These are phyloP conservation scores for Eupsittula cactorum DNA, from an alignment of 2,113 vertebrate species.

Conservation along the genomic window DNA sequence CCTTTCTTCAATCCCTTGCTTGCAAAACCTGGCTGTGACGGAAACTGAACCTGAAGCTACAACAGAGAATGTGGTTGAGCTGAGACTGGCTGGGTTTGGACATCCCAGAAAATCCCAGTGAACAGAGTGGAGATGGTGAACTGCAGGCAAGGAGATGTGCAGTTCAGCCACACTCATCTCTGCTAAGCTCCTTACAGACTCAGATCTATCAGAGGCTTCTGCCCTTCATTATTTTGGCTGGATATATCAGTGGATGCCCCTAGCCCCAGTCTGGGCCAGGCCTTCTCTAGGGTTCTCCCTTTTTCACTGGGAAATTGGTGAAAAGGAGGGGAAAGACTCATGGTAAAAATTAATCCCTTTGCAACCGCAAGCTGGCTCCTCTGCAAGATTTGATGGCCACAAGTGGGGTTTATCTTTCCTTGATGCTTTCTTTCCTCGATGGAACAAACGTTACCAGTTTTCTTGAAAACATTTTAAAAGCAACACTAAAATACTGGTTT, in stretches of 20 bases:
- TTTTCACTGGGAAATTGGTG: background rate
- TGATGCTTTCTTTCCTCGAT: background rate
- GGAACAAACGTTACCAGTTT: background rate
- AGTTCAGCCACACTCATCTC: background rate
- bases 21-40: background rate
- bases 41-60: background rate
- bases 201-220: background rate
- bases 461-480: background rate
- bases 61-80: accelerated
- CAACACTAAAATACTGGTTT: background rate
- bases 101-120: background rate
- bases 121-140: background rate
- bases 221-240: background rate
- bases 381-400: background rate
- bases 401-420: background rate
- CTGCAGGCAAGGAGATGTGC: background rate
- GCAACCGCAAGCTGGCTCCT: background rate
- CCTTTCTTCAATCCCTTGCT: background rate
- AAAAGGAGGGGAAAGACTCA: background rate
- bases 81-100: background rate
- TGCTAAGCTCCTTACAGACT: background rate
- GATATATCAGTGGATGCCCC: background rate
- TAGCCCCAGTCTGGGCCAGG: accelerated
- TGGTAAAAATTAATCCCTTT: background rate
- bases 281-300: background rate